Base-by-base conservation (phyloP, 1,140 invertebrate genomes). In the Lasaia peninsularis region DNA sequence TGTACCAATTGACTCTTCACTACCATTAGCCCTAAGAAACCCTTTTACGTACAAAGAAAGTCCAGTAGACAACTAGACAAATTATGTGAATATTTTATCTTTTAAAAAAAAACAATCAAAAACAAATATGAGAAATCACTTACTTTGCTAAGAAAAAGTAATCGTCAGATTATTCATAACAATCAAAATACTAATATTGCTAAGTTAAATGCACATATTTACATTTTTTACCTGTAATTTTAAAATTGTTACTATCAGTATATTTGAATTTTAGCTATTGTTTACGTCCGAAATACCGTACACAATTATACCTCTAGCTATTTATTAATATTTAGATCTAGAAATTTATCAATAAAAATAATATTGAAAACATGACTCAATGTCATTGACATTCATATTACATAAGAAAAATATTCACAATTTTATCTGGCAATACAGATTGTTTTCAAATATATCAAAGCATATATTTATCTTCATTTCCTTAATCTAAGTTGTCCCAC, bases 351-450 rank as follows among this genome's bases (percentile, higher is more conserved):
- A 75, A 80, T 79, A 85, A 83, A 83, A 82, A 86, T 67, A 59
- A 83, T 78, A 69, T 76, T 73, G 69, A 84, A 83, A 81, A 75
- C 70, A 80, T 82, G 79, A 86, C 79, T 75, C 75, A 69, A 80
- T 84, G 83, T 85, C 83, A 85, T 76, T 76, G 79, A 84, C 82
- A 81, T 83, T 10, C 73, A 83, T 65, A 75, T 78, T 79, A 81
- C 71, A 70, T 78, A 86, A 84, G 86, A 86, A 88, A 87, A 88
- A 86, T 86, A 86, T 86, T 86, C 80, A 87, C 78, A 84, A 80
- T 80, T 88, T 84, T 88, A 88, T 88, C 80, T 88, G 83, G 86
- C 85, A 88, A 88, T 86, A 88, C 85, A 88, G 85, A 88, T 86
- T 78, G 70, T 80, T 80, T 73, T 77, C 72, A 70, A 78, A 69